Percentiles rank a stretch among this genome's conserved stretches.
Evolutionary conservation across 2,888 invertebrate genomes (phyloP).

Genomic region (Germaria angustata): DNA sequence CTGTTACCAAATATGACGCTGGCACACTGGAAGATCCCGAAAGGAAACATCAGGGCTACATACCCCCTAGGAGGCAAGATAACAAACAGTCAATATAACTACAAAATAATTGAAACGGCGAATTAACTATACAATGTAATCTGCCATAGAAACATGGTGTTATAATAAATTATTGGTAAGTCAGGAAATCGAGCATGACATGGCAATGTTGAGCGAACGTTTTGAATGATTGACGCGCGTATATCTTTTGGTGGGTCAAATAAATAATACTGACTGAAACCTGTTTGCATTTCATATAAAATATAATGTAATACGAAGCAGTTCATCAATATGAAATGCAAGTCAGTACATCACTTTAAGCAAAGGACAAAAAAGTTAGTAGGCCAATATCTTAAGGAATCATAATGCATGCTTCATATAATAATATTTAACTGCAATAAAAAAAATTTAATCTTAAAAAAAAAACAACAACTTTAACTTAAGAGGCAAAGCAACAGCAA

Average conservation of each 20-base stretch:
- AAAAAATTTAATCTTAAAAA: background rate
- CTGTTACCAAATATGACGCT: no score
- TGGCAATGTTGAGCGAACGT: constrained; percentile 71
- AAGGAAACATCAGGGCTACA: no score
- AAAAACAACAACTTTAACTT: constrained; percentile 12
- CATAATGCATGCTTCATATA: constrained; percentile 14
- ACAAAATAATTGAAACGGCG: no score
- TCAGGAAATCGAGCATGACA: constrained; percentile 79
- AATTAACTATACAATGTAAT: background rate
- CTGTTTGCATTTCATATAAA: constrained; percentile 9
- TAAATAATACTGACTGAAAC: constrained; percentile 27
- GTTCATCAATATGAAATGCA: constrained; percentile 48
- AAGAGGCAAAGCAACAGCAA: constrained; percentile 1
- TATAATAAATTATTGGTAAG: constrained; percentile 72
- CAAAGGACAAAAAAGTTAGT: constrained; percentile 30
- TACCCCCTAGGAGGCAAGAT: no score
- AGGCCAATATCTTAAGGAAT: constrained; percentile 44
- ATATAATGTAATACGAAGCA: background rate
- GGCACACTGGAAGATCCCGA: no score
- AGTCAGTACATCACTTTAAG: constrained; percentile 33
- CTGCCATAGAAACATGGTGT: background rate
- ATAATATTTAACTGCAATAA: constrained; percentile 11
- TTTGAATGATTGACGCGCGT: constrained; percentile 70
- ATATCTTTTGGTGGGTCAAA: constrained; percentile 33
- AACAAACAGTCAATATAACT: no score